Conservation (phyloP, 2,113 vertebrate genomes). For the Piaya cayana region DNA sequence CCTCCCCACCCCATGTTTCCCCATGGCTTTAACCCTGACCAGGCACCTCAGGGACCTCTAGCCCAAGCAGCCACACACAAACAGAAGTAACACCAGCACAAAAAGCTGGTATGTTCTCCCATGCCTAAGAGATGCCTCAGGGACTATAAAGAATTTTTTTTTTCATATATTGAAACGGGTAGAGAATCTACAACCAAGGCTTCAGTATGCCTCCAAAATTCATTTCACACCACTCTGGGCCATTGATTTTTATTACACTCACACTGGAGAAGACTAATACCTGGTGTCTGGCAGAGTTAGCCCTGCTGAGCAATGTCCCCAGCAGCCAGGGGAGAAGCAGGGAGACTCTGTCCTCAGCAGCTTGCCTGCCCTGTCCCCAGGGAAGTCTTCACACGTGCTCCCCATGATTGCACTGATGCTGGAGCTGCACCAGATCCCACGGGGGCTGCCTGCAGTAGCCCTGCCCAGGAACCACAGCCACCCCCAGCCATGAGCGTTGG, state of each 20-base stretch:
- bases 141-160: slow-evolving; percentile 16
- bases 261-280: not conserved
- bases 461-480: not conserved
- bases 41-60: not conserved
- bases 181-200: slow-evolving; percentile 15
- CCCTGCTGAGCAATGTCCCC: not conserved
- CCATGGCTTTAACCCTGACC: not conserved
- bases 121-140: not conserved
- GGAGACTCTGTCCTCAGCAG: not conserved
- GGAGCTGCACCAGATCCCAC: not conserved
- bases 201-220: not conserved
- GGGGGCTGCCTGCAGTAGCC: not conserved
- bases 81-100: not conserved
- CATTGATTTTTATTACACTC: not conserved
- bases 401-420: rapidly evolving
- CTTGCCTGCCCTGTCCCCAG: rapidly evolving
- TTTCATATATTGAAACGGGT: slow-evolving; percentile 23
- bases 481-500: rapidly evolving
- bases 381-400: rapidly evolving
- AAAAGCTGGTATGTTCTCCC: not conserved
- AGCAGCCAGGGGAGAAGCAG: not conserved
- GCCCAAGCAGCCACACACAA: not conserved
- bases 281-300: not conserved
- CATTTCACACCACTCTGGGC: not conserved
- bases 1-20: not conserved